These are phyloP conservation scores for Halocaridina rubra DNA, from an alignment of 2,888 invertebrate genomes.

Conservation along the genomic window DNA sequence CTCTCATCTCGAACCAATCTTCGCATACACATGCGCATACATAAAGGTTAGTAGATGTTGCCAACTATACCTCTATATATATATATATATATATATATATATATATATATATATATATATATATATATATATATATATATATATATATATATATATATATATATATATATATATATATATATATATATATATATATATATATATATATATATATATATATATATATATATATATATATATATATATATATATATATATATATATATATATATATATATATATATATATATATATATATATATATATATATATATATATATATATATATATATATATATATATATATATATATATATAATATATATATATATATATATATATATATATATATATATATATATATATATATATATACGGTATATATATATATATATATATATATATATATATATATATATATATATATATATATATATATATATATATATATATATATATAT, in stretches of 20 bases:
- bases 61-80: not conserved
- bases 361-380: not conserved
- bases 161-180: not conserved
- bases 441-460: not conserved
- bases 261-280: not conserved
- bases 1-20: constrained; percentile 59
- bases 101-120: not conserved
- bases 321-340: not conserved
- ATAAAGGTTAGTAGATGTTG: constrained; percentile 58
- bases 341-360: not conserved
- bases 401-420: not conserved
- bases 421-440: not conserved
- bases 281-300: not conserved
- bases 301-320: not conserved
- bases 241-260: not conserved
- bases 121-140: not conserved
- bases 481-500: not conserved
- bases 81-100: not conserved
- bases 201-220: not conserved
- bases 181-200: not conserved
- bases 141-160: not conserved
- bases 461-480: not conserved
- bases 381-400: not conserved
- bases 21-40: constrained; percentile 53
- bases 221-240: not conserved